Base-by-base conservation (phyloP, 23 tunicate genomes). In the Ascidia mentula region DNA sequence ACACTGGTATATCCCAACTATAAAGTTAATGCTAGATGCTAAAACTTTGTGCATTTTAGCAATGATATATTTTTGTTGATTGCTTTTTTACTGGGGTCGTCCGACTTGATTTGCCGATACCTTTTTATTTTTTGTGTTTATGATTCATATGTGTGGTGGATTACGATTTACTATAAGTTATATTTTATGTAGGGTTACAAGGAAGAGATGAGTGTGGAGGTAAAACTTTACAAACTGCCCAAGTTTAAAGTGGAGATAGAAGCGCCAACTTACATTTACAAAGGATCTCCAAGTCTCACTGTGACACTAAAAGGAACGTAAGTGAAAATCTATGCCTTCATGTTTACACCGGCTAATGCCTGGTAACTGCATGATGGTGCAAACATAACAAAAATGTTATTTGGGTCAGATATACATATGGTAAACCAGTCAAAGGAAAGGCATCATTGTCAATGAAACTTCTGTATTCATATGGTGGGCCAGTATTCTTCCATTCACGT, bases 231-330 rank as follows among this genome's bases (percentile, higher is more conserved):
- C 82, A 84, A 93, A 36, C 81, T 93, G 0, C 98, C 98, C 34
- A 93, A 93, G 83, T 93, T 93, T 40, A 84, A 93, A 77, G 93
- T 93, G 18, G 78, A 78, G 34, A 34, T 93, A 2, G 82, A 77
- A 24, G 76, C 40, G 4, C 93, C 93, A 35, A 8, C 87, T 28
- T 82, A 40, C 37, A 78, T 78, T n/a, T 78, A 88, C 77, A 69
- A 75, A 9, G 77, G 83, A 36, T 72, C 81, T 37, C 32, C 46
- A 0, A 80, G 93, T 1, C n/a, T 88, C 22, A 77, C 74, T 1
- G 35, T 88, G 33, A 77, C 46, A 38, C 28, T 88, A 2, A 38
- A 86, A 45, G 93, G 79, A 46, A 88, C 73, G 93, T 88, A 53
- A 88, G 83, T 80, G 31, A 4, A 42, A 42, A 15, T 9, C 15